Evolutionary conservation across 2,797 vertebrate genomes (phyloP).

Genomic region (Cynopterus sphinx): DNA sequence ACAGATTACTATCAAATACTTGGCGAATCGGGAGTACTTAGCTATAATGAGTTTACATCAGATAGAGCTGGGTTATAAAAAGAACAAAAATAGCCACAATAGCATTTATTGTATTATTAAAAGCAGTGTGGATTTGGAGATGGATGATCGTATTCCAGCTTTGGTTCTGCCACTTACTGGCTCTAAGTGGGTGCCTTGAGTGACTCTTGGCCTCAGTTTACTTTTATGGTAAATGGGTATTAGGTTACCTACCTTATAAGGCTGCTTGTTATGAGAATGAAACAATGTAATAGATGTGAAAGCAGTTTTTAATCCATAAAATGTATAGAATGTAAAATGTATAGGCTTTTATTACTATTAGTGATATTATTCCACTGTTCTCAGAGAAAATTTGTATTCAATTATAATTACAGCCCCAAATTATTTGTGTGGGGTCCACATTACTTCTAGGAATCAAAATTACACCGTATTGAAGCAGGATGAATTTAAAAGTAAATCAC

Average conservation of each 20-base stretch:
- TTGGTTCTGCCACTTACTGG: not conserved
- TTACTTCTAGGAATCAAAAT: not conserved
- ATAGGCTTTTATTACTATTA: not conserved
- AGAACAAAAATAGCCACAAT: not conserved
- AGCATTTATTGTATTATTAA: not conserved
- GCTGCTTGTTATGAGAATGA: not conserved
- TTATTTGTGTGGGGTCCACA: not conserved
- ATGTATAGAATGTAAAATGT: constrained; percentile 43
- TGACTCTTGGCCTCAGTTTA: not conserved
- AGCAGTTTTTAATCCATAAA: constrained; percentile 30
- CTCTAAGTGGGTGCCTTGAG: not conserved
- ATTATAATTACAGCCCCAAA: not conserved
- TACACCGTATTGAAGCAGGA: not conserved
- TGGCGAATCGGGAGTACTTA: not conserved
- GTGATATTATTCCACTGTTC: not conserved
- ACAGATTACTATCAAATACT: constrained; percentile 24
- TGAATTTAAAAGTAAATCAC: constrained; percentile 30
- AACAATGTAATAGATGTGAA: not conserved
- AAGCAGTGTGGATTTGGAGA: not conserved
- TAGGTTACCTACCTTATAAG: not conserved
- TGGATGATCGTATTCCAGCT: not conserved
- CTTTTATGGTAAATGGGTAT: not conserved
- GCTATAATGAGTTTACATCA: constrained; percentile 13
- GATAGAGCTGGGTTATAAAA: not conserved
- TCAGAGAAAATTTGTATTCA: not conserved